A percentile compares a stretch with the other conserved stretches of the same genome.
Evolutionary conservation across 1,140 invertebrate species (phyloP).

Genomic region (Papilio machaon): DNA sequence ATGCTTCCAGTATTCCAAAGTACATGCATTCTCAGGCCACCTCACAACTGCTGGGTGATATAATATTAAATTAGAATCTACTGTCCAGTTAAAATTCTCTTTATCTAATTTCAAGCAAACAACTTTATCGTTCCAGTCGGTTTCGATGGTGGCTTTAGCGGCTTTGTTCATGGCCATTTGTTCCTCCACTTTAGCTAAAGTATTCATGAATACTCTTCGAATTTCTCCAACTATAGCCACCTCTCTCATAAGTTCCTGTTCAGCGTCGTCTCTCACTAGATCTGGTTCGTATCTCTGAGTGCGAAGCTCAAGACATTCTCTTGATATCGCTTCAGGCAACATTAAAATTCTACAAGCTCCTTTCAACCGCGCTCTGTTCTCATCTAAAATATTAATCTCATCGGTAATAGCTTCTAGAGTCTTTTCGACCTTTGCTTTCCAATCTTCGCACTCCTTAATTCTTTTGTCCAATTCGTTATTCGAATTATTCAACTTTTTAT

Average conservation of each 20-base stretch:
- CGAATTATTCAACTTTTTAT: constrained; percentile 84
- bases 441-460: constrained; percentile 83
- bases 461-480: constrained; percentile 84
- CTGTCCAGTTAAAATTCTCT: constrained; percentile 83
- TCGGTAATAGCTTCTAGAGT: constrained; percentile 84
- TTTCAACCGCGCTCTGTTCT: constrained; percentile 84
- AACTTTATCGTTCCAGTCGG: constrained; percentile 94
- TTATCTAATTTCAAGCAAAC: constrained; percentile 88
- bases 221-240: constrained; percentile 87
- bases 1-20: constrained; percentile 86
- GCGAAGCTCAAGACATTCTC: constrained; percentile 89
- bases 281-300: constrained; percentile 90
- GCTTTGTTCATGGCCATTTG: constrained; percentile 89
- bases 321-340: constrained; percentile 85
- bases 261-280: constrained; percentile 90
- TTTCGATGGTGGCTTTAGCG: constrained; percentile 90
- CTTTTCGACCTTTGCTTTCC: constrained; percentile 86
- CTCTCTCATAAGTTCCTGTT: constrained; percentile 91
- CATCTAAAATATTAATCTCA: constrained; percentile 85
- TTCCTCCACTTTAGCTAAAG: constrained; percentile 86
- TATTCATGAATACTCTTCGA: constrained; percentile 82
- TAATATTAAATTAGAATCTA: constrained; percentile 84
- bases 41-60: constrained; percentile 87
- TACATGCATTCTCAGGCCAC: constrained; percentile 87
- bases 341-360: constrained; percentile 85